These are phyloP conservation scores for Malacoraja senta DNA, from an alignment of 2,797 vertebrate species.

Conservation along the genomic window DNA sequence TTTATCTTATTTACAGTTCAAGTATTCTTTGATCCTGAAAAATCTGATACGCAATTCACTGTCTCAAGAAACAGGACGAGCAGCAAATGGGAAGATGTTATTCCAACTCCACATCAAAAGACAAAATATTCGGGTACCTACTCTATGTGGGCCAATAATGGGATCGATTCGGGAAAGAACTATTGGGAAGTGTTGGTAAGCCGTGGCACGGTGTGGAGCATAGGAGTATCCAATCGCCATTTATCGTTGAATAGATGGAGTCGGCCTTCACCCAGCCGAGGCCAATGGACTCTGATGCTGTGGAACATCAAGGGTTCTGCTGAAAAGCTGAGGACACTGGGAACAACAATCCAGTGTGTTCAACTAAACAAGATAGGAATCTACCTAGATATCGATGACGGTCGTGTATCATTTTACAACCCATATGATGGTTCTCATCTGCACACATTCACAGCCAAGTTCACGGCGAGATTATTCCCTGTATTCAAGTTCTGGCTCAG, in stretches of 20 bases:
- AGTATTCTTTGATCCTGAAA: not conserved
- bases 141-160: not conserved
- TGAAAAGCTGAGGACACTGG: not conserved
- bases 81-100: not conserved
- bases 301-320: not conserved
- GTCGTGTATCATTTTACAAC: not conserved
- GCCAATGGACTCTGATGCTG: not conserved
- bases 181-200: not conserved
- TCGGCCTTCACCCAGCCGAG: not conserved
- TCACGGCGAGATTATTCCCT: not conserved
- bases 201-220: not conserved
- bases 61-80: not conserved
- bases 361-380: not conserved
- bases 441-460: not conserved
- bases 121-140: not conserved
- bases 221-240: not conserved
- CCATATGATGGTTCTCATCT: not conserved
- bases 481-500: not conserved
- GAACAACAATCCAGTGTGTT: not conserved
- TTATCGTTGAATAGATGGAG: not conserved
- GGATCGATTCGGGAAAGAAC: not conserved
- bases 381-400: not conserved
- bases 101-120: not conserved
- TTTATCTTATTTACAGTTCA: not conserved
- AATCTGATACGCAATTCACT: not conserved